phyloP scores from a whole-genome alignment of 1,140 invertebrate species.

The Conus betulinus region DNA sequence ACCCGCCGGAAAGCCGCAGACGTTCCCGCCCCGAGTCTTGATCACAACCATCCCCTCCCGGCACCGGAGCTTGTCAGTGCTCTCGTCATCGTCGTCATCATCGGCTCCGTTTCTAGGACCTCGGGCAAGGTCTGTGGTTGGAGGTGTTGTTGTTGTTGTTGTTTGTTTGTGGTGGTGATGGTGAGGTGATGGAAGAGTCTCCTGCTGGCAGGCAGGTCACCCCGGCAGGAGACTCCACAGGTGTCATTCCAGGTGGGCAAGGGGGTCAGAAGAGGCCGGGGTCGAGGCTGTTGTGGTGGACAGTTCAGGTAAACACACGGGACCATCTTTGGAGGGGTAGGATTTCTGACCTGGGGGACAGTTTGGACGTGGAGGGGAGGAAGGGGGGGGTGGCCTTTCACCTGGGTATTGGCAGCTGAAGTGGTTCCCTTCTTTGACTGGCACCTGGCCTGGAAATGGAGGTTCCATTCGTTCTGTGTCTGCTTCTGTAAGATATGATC shows the following conservation, averaged over 20 bases:
- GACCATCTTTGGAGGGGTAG: not conserved
- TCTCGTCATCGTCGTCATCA: not conserved
- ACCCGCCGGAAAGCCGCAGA: not conserved
- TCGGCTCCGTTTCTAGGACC: not conserved
- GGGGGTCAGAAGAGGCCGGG: not conserved
- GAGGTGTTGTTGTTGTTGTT: not conserved
- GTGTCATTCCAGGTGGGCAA: not conserved
- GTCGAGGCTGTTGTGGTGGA: not conserved
- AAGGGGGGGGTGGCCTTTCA: not conserved
- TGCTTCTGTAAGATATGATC: no score
- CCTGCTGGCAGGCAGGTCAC: not conserved
- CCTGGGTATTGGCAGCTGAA: not conserved
- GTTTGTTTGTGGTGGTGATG: not conserved
- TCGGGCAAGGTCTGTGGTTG: not conserved
- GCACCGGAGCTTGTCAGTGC: not conserved
- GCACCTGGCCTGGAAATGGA: not conserved
- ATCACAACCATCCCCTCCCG: not conserved
- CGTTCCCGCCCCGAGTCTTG: not conserved
- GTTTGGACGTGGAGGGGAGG: not conserved
- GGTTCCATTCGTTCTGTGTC: no score
- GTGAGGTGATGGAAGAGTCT: not conserved
- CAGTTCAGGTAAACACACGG: not conserved
- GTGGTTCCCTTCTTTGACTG: not conserved
- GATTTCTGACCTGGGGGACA: not conserved
- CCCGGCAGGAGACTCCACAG: not conserved